Evolutionary conservation across 2,888 invertebrate species (phyloP), one percentile per base, ranked within the genome.

Genomic region (Acleris sparsana): DNA sequence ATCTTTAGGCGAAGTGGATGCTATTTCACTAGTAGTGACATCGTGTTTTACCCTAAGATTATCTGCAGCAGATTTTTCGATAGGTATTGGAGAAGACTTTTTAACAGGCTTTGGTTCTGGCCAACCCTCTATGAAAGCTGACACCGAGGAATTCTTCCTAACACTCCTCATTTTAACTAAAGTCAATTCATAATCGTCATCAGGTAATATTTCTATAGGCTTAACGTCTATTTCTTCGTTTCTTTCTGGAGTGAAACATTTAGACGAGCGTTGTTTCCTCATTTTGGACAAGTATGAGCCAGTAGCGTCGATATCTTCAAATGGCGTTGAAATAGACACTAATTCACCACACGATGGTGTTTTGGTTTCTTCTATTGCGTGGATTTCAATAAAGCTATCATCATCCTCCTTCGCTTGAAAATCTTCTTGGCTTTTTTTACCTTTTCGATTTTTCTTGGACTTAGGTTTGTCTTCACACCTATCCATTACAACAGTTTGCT

Each of bases 341-440:
- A 92, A 70, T 33, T 91, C 89, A 13, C 85, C 87, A 67, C 86
- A 86, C 48, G 81, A 81, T 25, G 74, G 74, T 62, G 84, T 83
- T 48, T 84, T 82, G 62, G 86, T 88, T 59, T 91, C 88, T 70
- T 92, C 90, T 46, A 92, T 92, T 0, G 88, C 86, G 69, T 92
- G 92, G 74, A 92, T 92, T 78, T 92, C 92, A 49, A 92, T 84
- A 72, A 92, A 92, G 71, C 89, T 91, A 60, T 92, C 89, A 62
- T 90, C 92, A 64, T 88, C 88, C 5, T 82, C 83, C 73, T 85
- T 86, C 13, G 79, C 69, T 61, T 83, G 81, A 44, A 74, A 70
- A 25, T 89, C 89, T 7, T 92, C 91, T 46, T 81, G 83, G 5
- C 75, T 63, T 71, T 88, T 88, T 61, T 85, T 89, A 11, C 70